A percentile compares a stretch with the other conserved stretches of the same genome.
Conservation (phyloP, 2,113 vertebrate species). For the Desmodus rotundus region DNA sequence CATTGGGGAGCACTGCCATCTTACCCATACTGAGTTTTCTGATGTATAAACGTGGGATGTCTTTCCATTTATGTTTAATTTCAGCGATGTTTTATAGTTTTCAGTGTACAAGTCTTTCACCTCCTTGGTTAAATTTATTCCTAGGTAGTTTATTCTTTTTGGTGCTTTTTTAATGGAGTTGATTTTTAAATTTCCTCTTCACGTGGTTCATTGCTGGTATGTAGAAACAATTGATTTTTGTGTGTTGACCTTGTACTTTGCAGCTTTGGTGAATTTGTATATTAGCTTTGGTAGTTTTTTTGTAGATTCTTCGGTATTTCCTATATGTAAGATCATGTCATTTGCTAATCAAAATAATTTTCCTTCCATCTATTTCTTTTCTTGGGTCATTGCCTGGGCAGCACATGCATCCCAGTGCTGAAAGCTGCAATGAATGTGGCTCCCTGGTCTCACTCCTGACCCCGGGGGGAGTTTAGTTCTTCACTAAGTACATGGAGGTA, state of each 20-base stretch:
- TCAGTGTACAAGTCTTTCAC: not conserved
- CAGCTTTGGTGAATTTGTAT: not conserved
- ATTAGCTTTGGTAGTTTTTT: not conserved
- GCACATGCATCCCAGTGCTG: not conserved
- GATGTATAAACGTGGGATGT: not conserved
- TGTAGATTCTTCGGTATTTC: not conserved
- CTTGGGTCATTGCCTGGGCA: not conserved
- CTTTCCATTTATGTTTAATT: not conserved
- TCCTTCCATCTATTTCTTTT: not conserved
- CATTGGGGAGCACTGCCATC: not conserved
- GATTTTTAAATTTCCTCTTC: not conserved
- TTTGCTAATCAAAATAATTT: not conserved
- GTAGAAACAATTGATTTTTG: not conserved
- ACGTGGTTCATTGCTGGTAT: not conserved
- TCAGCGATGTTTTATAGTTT: not conserved
- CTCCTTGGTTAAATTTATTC: not conserved
- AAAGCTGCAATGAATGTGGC: not conserved
- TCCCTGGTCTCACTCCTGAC: not conserved
- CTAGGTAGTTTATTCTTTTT: not conserved
- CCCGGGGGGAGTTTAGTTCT: not conserved
- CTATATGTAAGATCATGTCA: not conserved
- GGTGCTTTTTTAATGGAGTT: not conserved
- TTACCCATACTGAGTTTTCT: not conserved
- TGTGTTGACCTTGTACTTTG: not conserved
- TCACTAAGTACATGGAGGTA: too few relatives aligned